A percentile compares a stretch with the other conserved stretches of the same genome.
Conservation (phyloP, 2,113 vertebrate genomes). For the Chaenocephalus aceratus region DNA sequence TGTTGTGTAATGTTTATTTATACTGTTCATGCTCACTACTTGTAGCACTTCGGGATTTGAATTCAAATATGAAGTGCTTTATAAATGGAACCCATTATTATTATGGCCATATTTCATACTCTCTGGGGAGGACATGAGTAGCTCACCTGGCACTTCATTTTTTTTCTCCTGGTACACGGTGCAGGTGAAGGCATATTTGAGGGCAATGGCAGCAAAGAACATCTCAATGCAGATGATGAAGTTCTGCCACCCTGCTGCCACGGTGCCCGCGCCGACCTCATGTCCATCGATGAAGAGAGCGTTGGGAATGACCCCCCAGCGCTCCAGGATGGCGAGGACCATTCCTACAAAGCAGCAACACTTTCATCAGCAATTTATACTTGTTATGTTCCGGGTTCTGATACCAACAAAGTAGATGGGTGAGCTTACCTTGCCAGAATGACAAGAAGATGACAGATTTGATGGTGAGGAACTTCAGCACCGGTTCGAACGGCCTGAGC, state of each 20-base stretch:
- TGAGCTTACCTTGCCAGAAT: conserved; percentile 94
- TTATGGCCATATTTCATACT: conserved; percentile 53
- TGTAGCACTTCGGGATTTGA: no score
- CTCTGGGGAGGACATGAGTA: background rate
- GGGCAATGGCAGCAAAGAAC: conserved; percentile 92
- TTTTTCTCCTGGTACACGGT: conserved; percentile 92
- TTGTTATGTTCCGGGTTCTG: background rate
- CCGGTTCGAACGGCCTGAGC: conserved; percentile 90
- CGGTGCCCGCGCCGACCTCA: conserved; percentile 90
- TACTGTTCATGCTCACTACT: no score
- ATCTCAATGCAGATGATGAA: conserved; percentile 97
- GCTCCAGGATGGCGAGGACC: conserved; percentile 93
- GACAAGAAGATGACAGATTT: conserved; percentile 98
- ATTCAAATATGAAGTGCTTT: no score
- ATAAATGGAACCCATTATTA: no score
- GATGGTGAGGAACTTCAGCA: conserved; percentile 97
- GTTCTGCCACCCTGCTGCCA: conserved; percentile 97
- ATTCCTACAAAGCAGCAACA: conserved; percentile 81
- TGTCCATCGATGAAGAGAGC: conserved; percentile 87
- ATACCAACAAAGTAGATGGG: background rate
- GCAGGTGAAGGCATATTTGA: conserved; percentile 92
- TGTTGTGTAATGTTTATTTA: no score
- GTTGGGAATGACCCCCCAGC: conserved; percentile 91
- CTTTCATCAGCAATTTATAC: background rate
- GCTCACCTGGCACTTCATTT: conserved; percentile 88